Base-by-base conservation (phyloP, 2,797 vertebrate species). In the Cyclura pinguis region DNA sequence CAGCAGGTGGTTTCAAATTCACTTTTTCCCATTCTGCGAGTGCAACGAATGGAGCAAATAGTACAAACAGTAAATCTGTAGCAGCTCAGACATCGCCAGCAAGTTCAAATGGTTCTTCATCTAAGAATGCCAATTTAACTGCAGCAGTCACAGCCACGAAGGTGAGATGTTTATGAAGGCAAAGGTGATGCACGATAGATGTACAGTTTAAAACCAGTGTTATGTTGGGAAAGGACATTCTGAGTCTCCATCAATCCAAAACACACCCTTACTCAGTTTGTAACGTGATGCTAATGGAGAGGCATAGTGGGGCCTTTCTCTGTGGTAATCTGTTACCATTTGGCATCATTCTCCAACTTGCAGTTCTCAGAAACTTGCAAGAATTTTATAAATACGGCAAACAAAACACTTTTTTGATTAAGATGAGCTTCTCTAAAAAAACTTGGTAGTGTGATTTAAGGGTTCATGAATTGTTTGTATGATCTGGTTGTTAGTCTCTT, bases 11-110 rank as follows among this genome's bases (percentile, higher is more conserved):
- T 96, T 98, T 98, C 96, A 98, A 98, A 97, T 97, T 98, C 95
- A 97, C 96, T 92, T 98, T 98, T 96, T 98, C 96, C 95, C 97
- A 98, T 93, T 95, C 97, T 88, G 93, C 97, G 97, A 98, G 98
- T 92, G 96, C 98, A 95, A 98, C 98, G 95, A 99, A 99, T 24
- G 98, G 98, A 94, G 97, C 98, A 50, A 98, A 98, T 7, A 96
- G 98, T 95, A 96, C 98, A 95, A 99, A 98, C 94, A 98, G 97
- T 94, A 99, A 99, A 96, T 97, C 98, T 64, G 97, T 98, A 85
- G 97, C 97, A 59, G 97, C 98, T 95, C 98, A 98, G 74, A 97
- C 98, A 1, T 95, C 98, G 90, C 96, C 98, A 76, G 97, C 98
- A 93, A 97, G 97, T 94, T 98, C 98, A 90, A 98, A 98, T 8